These are phyloP conservation scores for Labeo rohita DNA, from an alignment of 2,113 vertebrate species.

Conservation along the genomic window DNA sequence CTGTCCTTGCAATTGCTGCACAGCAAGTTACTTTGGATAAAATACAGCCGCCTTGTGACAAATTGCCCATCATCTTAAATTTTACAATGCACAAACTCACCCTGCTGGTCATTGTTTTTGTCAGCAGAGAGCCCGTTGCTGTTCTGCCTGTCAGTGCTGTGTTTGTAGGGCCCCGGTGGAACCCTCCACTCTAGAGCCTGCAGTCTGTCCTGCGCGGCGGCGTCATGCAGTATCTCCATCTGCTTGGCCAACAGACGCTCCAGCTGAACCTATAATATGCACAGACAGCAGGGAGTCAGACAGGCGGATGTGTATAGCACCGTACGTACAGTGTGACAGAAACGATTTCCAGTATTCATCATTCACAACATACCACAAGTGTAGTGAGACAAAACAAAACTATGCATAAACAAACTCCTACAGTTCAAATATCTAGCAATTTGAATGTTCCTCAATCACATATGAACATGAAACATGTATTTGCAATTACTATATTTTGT, in stretches of 20 bases:
- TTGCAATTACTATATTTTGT: neutral
- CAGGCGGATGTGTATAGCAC: constrained; percentile 18
- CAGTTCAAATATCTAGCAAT: neutral
- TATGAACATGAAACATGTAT: neutral
- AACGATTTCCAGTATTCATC: constrained; percentile 27
- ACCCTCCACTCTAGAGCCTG: constrained; percentile 75
- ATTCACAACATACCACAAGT: constrained; percentile 7
- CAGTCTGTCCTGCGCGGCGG: constrained; percentile 78
- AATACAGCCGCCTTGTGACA: neutral
- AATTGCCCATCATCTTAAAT: neutral
- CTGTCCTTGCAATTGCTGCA: neutral
- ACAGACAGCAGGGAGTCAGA: constrained; percentile 35
- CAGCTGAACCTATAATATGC: constrained; percentile 72
- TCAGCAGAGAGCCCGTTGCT: constrained; percentile 77
- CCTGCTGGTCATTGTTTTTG: constrained; percentile 73
- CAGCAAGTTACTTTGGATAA: neutral
- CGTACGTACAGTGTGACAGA: neutral
- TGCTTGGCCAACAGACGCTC: constrained; percentile 85
- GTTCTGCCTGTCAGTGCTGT: constrained; percentile 76
- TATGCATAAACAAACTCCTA: constrained; percentile 8
- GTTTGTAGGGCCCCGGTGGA: constrained; percentile 74
- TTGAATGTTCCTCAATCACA: neutral
- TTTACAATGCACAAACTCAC: constrained; percentile 62
- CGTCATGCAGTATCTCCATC: constrained; percentile 85
- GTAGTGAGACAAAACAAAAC: constrained; percentile 27